A percentile compares a stretch with the other conserved stretches of the same genome.
Conservation (phyloP, 2,888 invertebrate species). For the Drosophila maculinotata region DNA sequence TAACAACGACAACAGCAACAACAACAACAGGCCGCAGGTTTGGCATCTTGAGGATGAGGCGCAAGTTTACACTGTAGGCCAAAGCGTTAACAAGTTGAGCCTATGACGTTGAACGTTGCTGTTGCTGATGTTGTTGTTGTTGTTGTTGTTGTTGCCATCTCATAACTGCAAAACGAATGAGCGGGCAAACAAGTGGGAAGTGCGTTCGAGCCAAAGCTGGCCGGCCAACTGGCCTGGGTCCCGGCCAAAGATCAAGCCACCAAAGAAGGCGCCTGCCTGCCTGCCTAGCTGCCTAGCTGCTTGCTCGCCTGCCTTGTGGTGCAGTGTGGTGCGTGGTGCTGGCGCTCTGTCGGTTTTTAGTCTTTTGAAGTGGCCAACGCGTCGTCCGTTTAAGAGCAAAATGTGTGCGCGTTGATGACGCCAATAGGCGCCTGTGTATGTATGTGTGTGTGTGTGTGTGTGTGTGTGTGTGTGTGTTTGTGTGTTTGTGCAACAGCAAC, state of each 20-base stretch:
- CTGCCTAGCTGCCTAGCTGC: neutral
- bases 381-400: constrained; percentile 71
- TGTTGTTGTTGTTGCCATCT: constrained; percentile 40
- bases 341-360: constrained; percentile 65
- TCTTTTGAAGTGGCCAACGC: constrained; percentile 76
- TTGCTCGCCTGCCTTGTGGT: constrained; percentile 25
- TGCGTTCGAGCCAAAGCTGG: constrained; percentile 50
- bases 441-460: constrained; percentile 19
- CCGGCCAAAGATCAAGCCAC: constrained; percentile 78
- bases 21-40: constrained; percentile 45
- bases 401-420: constrained; percentile 77
- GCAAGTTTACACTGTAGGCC: constrained; percentile 78
- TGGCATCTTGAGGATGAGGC: constrained; percentile 54
- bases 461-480: constrained; percentile 13
- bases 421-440: constrained; percentile 44
- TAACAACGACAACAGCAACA: constrained; percentile 71
- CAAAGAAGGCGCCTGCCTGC: constrained; percentile 70
- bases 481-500: constrained; percentile 27
- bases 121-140: constrained; percentile 21
- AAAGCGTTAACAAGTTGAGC: constrained; percentile 76
- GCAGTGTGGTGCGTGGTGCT: constrained; percentile 59
- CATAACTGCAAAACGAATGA: constrained; percentile 66
- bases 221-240: constrained; percentile 39
- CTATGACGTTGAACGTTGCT: constrained; percentile 58
- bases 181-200: constrained; percentile 77